Evolutionary conservation across 2,113 vertebrate species (phyloP), one percentile per base, ranked within the genome.

Genomic region (Neoarius graeffei): DNA sequence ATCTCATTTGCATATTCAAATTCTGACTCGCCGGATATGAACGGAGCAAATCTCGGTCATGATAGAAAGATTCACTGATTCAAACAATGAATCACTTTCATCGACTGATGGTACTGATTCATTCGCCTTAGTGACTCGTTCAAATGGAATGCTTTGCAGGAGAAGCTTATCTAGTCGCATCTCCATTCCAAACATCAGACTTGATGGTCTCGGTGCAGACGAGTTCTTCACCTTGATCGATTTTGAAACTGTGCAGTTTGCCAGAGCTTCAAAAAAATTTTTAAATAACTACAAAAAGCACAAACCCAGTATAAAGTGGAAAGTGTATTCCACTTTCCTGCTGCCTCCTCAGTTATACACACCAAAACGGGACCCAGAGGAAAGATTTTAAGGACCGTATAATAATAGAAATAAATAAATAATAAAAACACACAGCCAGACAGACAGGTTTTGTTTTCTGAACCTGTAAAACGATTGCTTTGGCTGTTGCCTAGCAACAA

Each of bases 361-460:
- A 48, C 20, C 19, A 25, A 13, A 50, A 76, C 25, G 9, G 6
- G 17, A 74, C 17, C 30, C 19, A 8, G 30, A 5, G 0, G 48
- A 52, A 76, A 52, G 23, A 52, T 25, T 27, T 54, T 77, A 15
- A 25, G 50, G 25, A 27, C 14, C 11, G 4, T 27, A 17, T 42
- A 35, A 74, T 15, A 30, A 74, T 7, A 57, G 67, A 81, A 80
- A 67, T 1, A n/a, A 67, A 48, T 48, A 30, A 14, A 67, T 3
- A 19, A 57, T 8, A 3, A 30, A 2, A 73, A 13, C 0, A 69
- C 67, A 42, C 52, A 35, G 23, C 5, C n/a, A 59, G 54, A 19
- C 56, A 59, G 60, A 87, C 88, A 84, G 81, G 87, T 85, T 89
- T 64, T 83, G 82, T 66, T 88, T 85, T 87, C 90, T 85, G 79